Evolutionary conservation across 1,140 invertebrate species (phyloP).

Genomic region (Ceratina japonica): DNA sequence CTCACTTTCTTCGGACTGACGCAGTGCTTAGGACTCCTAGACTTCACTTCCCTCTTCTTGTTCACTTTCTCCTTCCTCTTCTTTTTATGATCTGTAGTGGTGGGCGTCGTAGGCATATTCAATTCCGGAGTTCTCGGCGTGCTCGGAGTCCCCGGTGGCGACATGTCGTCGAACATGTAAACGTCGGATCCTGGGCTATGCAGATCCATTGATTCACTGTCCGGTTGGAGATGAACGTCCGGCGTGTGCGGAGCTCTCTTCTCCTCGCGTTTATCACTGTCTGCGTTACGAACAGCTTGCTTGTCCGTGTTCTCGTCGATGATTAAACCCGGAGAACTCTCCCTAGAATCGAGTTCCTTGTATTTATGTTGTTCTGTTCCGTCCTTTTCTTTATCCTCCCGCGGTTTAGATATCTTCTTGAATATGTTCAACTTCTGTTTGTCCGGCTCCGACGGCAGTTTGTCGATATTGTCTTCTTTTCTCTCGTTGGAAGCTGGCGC

Average conservation of each 20-base stretch:
- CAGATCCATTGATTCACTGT: slow-evolving; percentile 66
- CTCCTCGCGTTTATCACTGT: slow-evolving; percentile 69
- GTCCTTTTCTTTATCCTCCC: slow-evolving; percentile 83
- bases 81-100: slow-evolving; percentile 70
- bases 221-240: slow-evolving; percentile 75
- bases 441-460: slow-evolving; percentile 88
- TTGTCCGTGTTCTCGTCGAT: slow-evolving; percentile 75
- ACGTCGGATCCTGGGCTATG: slow-evolving; percentile 69
- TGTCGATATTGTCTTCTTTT: slow-evolving; percentile 80
- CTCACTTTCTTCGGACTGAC: slow-evolving; percentile 72
- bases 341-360: slow-evolving; percentile 75
- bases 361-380: slow-evolving; percentile 78
- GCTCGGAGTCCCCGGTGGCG: slow-evolving; percentile 80
- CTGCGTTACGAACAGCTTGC: slow-evolving; percentile 54
- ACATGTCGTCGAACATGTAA: slow-evolving; percentile 80
- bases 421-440: slow-evolving; percentile 92
- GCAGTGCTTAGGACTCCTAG: slow-evolving; percentile 71
- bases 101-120: slow-evolving; percentile 66
- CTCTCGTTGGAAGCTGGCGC: slow-evolving; percentile 42
- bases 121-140: slow-evolving; percentile 82
- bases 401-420: slow-evolving; percentile 88
- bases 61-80: slow-evolving; percentile 83
- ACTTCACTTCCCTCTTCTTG: slow-evolving; percentile 83
- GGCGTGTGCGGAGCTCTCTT: slow-evolving; percentile 71
- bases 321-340: slow-evolving; percentile 77